Conservation (phyloP, 2,888 invertebrate species). For the Epistrophella euchroma region DNA sequence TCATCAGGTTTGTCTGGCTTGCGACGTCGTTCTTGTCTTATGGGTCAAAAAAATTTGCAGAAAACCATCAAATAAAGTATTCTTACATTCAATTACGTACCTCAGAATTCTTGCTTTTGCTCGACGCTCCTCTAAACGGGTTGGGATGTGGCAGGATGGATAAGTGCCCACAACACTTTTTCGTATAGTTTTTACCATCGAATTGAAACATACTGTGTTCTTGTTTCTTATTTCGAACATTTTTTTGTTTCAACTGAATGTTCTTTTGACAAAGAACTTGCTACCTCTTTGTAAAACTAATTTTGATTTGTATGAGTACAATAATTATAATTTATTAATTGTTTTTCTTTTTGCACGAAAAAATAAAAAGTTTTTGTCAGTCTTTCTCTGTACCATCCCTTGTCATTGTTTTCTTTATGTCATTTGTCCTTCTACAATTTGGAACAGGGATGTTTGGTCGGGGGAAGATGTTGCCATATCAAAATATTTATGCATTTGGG, state of each 20-base stretch:
- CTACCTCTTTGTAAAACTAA: background rate
- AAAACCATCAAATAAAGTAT: background rate
- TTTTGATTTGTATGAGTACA: conserved; percentile 5
- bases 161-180: conserved; percentile 88
- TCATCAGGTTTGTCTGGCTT: conserved; percentile 95
- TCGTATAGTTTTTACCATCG: conserved; percentile 82
- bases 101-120: conserved; percentile 85
- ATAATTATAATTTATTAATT: conserved; percentile 26
- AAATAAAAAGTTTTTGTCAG: conserved; percentile 34
- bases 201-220: conserved; percentile 80
- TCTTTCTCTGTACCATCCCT: conserved; percentile 67
- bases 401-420: conserved; percentile 72
- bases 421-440: background rate
- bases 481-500: too few species aligned
- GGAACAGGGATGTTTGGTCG: too few species aligned
- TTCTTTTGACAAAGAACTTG: conserved; percentile 19
- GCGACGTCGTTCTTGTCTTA: conserved; percentile 88
- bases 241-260: conserved; percentile 4
- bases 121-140: conserved; percentile 90
- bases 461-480: too few species aligned
- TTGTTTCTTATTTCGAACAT: conserved; percentile 79
- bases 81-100: conserved; percentile 24
- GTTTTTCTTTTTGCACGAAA: conserved; percentile 26
- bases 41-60: background rate
- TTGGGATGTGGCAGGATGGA: conserved; percentile 90